Evolutionary conservation across 2,888 invertebrate species (phyloP).

Genomic region (Tiphia femorata): DNA sequence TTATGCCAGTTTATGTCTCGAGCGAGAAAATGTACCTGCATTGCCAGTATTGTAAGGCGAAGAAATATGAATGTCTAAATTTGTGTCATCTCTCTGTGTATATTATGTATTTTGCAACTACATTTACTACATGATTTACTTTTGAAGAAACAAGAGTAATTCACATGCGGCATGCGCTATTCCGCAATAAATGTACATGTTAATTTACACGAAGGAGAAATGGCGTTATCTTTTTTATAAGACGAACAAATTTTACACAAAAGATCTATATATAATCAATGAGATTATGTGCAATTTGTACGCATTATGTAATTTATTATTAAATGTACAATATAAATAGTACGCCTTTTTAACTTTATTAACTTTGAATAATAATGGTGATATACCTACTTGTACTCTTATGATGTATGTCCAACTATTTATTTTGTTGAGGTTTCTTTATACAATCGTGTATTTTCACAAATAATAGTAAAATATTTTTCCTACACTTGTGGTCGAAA

Average conservation of each 20-base stretch:
- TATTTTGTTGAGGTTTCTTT: conserved; percentile 33
- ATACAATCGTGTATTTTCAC: conserved; percentile 23
- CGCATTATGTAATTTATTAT: conserved; percentile 35
- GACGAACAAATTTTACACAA: conserved; percentile 5
- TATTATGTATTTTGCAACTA: conserved; percentile 4
- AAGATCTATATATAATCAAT: conserved; percentile 21
- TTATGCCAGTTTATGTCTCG: conserved; percentile 8
- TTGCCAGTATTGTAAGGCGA: conserved; percentile 25
- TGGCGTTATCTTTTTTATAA: conserved; percentile 18
- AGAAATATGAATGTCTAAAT: conserved; percentile 16
- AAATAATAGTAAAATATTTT: conserved; percentile 29
- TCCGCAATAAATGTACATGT: conserved; percentile 11
- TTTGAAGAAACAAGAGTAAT: conserved; percentile 4
- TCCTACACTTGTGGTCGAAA: no score
- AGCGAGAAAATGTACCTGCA: conserved; percentile 34
- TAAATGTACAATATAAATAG: conserved; percentile 18
- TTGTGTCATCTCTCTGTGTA: conserved; percentile 15
- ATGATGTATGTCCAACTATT: conserved; percentile 37
- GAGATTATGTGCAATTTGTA: conserved; percentile 32
- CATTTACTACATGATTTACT: conserved; percentile 1
- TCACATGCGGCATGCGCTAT: conserved; percentile 17
- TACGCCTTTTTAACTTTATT: conserved; percentile 19
- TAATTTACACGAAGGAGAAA: conserved; percentile 2
- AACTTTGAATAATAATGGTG: conserved; percentile 28
- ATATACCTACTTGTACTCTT: conserved; percentile 39